A percentile compares a stretch with the other conserved stretches of the same genome.
These are phyloP conservation scores for Omphaloscelis lunosa DNA, from an alignment of 2,888 invertebrate species.

Conservation along the genomic window DNA sequence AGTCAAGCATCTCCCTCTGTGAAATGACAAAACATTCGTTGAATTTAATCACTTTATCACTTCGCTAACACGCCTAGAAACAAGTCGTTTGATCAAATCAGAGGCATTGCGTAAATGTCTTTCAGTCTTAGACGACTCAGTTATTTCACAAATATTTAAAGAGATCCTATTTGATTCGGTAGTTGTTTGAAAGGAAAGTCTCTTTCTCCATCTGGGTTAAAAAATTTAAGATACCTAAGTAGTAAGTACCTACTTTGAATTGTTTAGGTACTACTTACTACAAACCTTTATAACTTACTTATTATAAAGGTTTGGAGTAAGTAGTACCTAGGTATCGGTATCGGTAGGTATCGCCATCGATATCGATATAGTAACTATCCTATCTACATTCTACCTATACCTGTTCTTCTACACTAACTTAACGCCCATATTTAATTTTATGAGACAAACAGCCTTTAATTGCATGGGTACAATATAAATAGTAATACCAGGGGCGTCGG, in stretches of 20 bases:
- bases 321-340: too few species aligned
- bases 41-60: constrained; percentile 36
- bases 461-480: background rate
- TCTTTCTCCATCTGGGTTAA: constrained; percentile 8
- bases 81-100: constrained; percentile 50
- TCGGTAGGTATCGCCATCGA: too few species aligned
- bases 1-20: background rate
- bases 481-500: too few species aligned
- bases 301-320: too few species aligned
- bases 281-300: too few species aligned
- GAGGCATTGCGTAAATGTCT: constrained; percentile 8
- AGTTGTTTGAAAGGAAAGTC: constrained; percentile 23
- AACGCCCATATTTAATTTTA: background rate
- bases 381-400: background rate
- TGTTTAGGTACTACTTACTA: background rate
- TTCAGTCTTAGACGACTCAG: constrained; percentile 6
- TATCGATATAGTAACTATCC: background rate
- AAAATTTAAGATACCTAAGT: background rate
- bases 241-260: background rate
- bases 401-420: too few species aligned
- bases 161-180: constrained; percentile 19
- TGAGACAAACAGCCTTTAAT: constrained; percentile 23
- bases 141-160: constrained; percentile 38
- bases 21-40: constrained; percentile 24
- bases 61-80: constrained; percentile 18